phyloP scores from a whole-genome alignment of 1,140 invertebrate species.

The Rhagoletis zephyria region DNA sequence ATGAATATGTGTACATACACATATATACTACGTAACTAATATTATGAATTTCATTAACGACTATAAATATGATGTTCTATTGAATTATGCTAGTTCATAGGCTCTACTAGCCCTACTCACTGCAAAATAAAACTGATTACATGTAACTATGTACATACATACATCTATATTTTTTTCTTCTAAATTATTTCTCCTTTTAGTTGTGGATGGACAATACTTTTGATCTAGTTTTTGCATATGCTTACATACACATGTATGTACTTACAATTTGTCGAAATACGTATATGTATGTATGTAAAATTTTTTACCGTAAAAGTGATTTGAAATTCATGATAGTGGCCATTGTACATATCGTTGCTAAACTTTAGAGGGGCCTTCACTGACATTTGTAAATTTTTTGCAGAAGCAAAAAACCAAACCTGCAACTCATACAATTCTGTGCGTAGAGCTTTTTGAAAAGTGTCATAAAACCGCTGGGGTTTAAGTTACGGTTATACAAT shows the following conservation, averaged over 20 bases:
- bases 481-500: too few relatives aligned
- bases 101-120: neutral
- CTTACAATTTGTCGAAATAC: neutral
- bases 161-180: neutral
- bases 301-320: conserved; percentile 61
- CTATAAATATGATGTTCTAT: neutral
- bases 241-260: neutral
- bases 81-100: neutral
- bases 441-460: too few relatives aligned
- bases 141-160: neutral
- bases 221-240: neutral
- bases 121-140: neutral
- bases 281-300: neutral
- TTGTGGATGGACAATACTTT: too few relatives aligned
- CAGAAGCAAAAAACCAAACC: too few relatives aligned
- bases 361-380: too few relatives aligned
- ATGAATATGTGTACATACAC: neutral
- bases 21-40: neutral
- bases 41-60: conserved; percentile 35
- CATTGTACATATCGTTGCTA: conserved; percentile 61
- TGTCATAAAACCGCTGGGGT: too few relatives aligned
- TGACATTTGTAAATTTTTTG: too few relatives aligned
- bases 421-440: too few relatives aligned
- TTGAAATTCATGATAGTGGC: conserved; percentile 73
- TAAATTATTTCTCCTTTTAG: too few relatives aligned